phyloP scores from a whole-genome alignment of 1,140 invertebrate species.

The Tetramorium alpestre region DNA sequence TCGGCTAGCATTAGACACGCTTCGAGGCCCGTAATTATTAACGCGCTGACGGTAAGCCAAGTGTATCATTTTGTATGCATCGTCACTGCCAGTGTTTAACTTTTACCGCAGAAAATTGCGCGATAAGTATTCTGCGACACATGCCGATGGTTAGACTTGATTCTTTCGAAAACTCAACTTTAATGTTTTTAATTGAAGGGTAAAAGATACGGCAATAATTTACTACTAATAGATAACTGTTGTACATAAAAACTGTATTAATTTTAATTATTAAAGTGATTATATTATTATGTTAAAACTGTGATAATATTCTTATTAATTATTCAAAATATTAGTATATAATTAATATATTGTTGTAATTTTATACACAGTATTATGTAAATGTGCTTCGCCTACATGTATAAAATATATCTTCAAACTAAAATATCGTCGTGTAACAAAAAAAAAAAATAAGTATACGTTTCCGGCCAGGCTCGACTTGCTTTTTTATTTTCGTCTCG shows the following conservation, averaged over 20 bases:
- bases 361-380: not conserved
- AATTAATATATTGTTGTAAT: not conserved
- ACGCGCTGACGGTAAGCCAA: slow-evolving; percentile 2
- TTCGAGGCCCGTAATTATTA: slow-evolving; percentile 23
- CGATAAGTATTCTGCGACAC: not conserved
- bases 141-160: not conserved
- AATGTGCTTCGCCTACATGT: not conserved
- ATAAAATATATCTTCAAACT: not conserved
- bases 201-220: not conserved
- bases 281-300: slow-evolving; percentile 16
- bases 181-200: not conserved
- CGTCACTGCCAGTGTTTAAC: slow-evolving; percentile 7
- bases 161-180: slow-evolving; percentile 1
- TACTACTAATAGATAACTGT: not conserved
- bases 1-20: slow-evolving; percentile 35
- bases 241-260: not conserved
- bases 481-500: slow-evolving; percentile 18
- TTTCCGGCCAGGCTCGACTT: slow-evolving; percentile 3
- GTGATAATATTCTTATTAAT: not conserved
- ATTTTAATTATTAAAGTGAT: not conserved
- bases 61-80: slow-evolving; percentile 41
- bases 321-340: not conserved
- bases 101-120: slow-evolving; percentile 26
- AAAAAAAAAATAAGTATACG: not conserved
- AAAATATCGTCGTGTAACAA: not conserved